A percentile compares a stretch with the other conserved stretches of the same genome.
Evolutionary conservation across 2,113 vertebrate species (phyloP).

Genomic region (Notechis scutatus): DNA sequence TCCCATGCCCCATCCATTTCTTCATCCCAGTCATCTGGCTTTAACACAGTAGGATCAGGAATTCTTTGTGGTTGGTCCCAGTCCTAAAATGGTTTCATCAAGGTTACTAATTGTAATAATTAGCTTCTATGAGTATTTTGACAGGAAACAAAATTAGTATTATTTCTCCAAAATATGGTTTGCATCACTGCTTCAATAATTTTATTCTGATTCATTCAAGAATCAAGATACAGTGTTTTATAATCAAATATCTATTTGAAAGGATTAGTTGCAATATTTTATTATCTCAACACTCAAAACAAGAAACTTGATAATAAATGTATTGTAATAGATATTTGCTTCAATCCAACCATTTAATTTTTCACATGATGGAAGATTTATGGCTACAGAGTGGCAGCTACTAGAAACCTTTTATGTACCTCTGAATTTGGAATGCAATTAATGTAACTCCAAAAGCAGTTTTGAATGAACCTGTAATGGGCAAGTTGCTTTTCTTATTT

Average conservation of each 20-base stretch:
- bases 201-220: not conserved
- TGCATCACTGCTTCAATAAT: not conserved
- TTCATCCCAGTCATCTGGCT: slow-evolving; percentile 81
- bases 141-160: not conserved
- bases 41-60: slow-evolving; percentile 80
- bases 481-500: not conserved
- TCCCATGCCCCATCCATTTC: slow-evolving; percentile 86
- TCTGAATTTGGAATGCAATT: not conserved
- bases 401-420: not conserved
- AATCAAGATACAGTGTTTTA: not conserved
- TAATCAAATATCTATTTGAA: not conserved
- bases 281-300: not conserved
- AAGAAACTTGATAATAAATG: not conserved
- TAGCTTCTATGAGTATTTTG: not conserved
- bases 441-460: not conserved
- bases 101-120: slow-evolving; percentile 1
- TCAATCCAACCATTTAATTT: not conserved
- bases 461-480: not conserved
- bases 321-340: not conserved
- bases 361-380: not conserved
- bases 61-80: slow-evolving; percentile 84
- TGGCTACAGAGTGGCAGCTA: not conserved
- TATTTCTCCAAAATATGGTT: not conserved
- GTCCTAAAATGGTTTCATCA: slow-evolving; percentile 62
- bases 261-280: not conserved